Base-by-base conservation (phyloP, 2,888 invertebrate species). In the Augiades crinisus region DNA sequence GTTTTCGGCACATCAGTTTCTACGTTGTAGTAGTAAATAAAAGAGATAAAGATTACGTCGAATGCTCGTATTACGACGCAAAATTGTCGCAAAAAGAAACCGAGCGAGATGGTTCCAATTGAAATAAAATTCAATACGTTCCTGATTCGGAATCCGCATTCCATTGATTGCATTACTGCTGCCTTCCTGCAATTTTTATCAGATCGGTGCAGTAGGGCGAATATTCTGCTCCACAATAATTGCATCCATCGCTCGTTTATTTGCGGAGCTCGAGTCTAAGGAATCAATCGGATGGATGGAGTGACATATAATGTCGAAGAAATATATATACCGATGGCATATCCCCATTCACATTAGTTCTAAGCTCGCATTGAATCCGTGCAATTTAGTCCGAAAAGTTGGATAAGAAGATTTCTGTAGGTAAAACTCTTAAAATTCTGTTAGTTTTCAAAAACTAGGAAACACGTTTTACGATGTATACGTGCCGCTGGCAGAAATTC, bases 111-210 rank as follows among this genome's bases (percentile, higher is more conserved):
- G 27, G 27, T 19, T 19, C 37, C 19, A 21, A 37, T 37, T 10
- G 21, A 19, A 12, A 37, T 37, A 19, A 37, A 37, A 37, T 37
- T 37, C 19, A 37, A 37, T 37, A 37, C 37, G 5, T 5, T 12
- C 10, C 37, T 19, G 37, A 37, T 37, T 37, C 37, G 19, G 10
- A 37, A 10, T 31, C 12, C 31, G 31, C 31, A 40, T 40, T 13
- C 40, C 24, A 12, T 8, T 24, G 22, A 17, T 27, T 27, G n/a
- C 27, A 27, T 17, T 16, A 27, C n/a, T 12, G 10, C 27, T 27
- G 6, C 27, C 16, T 41, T 27, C 41, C 27, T 33, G 31, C 44
- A 44, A 44, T 33, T 44, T 43, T 31, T 33, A 22, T 13, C 31
- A 22, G 34, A 34, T 45, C 22, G 31, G 19, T 31, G 44, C 44